These are phyloP conservation scores for Drosophila silvestris DNA, from an alignment of 2,888 invertebrate genomes.

Conservation along the genomic window DNA sequence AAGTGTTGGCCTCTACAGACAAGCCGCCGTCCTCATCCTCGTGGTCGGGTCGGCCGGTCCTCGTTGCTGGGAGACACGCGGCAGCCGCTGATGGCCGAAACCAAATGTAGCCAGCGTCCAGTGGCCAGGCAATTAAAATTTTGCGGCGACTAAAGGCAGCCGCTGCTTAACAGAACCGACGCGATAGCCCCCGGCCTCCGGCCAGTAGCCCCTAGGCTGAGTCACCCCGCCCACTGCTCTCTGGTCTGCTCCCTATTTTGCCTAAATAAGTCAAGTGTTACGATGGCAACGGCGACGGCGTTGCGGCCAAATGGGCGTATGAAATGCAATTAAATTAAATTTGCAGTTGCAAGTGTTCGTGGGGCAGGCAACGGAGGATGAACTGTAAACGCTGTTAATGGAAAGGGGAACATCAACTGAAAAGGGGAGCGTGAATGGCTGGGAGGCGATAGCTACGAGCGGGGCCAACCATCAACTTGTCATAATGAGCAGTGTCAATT, in stretches of 20 bases:
- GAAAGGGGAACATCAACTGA: conserved; percentile 1
- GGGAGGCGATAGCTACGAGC: conserved; percentile 3
- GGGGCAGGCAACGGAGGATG: conserved; percentile 41
- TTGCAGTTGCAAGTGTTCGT: conserved; percentile 72
- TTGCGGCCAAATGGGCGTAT: conserved; percentile 79
- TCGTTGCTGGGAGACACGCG: conserved; percentile 40
- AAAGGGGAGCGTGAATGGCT: background rate
- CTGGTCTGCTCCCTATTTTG: conserved; percentile 28
- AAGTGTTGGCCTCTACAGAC: conserved; percentile 51
- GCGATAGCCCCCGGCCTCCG: background rate
- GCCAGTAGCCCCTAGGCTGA: conserved; percentile 1
- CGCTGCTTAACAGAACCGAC: conserved; percentile 46
- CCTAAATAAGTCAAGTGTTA: conserved; percentile 78
- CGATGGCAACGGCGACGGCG: conserved; percentile 46
- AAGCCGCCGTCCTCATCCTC: conserved; percentile 29
- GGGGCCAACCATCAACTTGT: conserved; percentile 55
- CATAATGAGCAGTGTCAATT: conserved; percentile 76
- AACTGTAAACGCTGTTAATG: conserved; percentile 6
- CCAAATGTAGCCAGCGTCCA: conserved; percentile 67
- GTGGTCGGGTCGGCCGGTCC: conserved; percentile 20
- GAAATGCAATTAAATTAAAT: conserved; percentile 80
- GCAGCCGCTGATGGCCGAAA: conserved; percentile 48
- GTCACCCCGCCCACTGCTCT: background rate
- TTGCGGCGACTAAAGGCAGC: conserved; percentile 59
- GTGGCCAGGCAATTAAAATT: conserved; percentile 74